Evolutionary conservation across 1,140 invertebrate species (phyloP), one percentile per base, ranked within the genome.

Genomic region (Eciton burchellii): DNA sequence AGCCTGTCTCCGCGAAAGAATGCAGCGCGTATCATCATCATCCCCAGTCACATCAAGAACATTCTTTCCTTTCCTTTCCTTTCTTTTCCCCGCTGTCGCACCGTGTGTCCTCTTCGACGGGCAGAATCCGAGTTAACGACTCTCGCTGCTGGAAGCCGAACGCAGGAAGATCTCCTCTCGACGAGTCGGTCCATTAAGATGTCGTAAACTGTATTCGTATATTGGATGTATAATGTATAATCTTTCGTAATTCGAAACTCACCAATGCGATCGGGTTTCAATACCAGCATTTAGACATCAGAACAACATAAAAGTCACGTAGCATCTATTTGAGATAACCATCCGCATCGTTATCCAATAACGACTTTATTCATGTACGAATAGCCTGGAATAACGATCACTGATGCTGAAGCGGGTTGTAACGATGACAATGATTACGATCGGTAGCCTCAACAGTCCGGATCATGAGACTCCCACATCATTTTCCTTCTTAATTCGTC

Each of bases 141-240:
- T 35, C 35, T 65, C 73, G 45, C 60, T 29, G 35, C 29, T 65
- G 73, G 73, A 60, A 45, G 56, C 56, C 71, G 59, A 35, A 24
- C 26, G 62, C 41, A 21, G 19, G 72, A 76, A 63, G 63, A 63
- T 62, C 57, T 35, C 21, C 14, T n/a, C 35, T 21, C 41, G 11
- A n/a, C 8, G 24, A 56, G 14, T 52, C 45, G n/a, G 60, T 24
- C 19, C n/a, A 65, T 65, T 65, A 52, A 65, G 9, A 16, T 3
- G 35, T 12, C 26, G 19, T 65, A 49, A 65, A 65, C 59, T 63
- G 72, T 65, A 76, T 76, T 29, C 19, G 24, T 62, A 43, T 43
- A 11, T 3, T 35, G 35, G 35, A 35, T 35, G 35, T 35, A 35
- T 6, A 35, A 35, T 35, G n/a, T n/a, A 35, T 35, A 35, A 26